These are phyloP conservation scores for Batillaria attramentaria DNA, from an alignment of 1,140 invertebrate species.

Conservation along the genomic window DNA sequence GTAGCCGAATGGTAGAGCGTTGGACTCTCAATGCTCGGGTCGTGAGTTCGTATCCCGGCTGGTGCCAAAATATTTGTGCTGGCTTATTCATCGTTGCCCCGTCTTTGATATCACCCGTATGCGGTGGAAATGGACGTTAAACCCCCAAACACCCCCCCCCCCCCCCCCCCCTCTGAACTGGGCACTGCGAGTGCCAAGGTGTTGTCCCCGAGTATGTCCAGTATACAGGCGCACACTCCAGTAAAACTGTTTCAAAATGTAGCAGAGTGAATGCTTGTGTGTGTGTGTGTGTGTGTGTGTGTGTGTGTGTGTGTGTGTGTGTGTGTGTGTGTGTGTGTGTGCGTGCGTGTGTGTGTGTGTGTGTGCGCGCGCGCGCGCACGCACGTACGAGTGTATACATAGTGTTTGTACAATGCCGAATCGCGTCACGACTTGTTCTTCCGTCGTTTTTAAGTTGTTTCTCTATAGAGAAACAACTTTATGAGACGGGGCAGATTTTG, in stretches of 20 bases:
- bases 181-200: background rate
- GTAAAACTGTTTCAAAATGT: background rate
- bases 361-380: background rate
- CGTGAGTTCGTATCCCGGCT: no score
- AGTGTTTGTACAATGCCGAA: no score
- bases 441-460: no score
- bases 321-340: background rate
- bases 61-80: no score
- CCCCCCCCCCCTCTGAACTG: background rate
- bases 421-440: no score
- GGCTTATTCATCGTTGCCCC: no score
- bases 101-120: no score
- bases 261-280: background rate
- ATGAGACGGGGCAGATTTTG: no score
- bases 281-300: constrained; percentile 18
- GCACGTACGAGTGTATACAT: background rate
- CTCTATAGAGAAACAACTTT: no score
- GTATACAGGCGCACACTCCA: background rate
- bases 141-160: background rate
- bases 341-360: background rate
- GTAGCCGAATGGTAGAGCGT: no score
- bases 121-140: background rate
- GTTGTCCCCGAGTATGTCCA: background rate
- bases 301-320: constrained; percentile 7
- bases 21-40: no score